Evolutionary conservation across 2,888 invertebrate species (phyloP), one percentile per base, ranked within the genome.

Genomic region (Drosophila ezoana): DNA sequence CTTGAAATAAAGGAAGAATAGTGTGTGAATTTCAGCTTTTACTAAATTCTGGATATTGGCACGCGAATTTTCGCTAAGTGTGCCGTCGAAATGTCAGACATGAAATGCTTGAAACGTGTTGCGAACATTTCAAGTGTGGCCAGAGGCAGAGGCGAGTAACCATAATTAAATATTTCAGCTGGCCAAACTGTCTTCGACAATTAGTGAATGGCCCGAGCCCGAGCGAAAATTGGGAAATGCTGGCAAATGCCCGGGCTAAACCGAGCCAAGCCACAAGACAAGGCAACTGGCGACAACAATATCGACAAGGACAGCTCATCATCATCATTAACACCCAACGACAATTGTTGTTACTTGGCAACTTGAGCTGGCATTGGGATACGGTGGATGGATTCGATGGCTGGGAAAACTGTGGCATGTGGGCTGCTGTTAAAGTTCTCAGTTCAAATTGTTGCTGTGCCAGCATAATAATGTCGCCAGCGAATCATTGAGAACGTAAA

Each of bases 141-240:
- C 61, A 76, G 40, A n/a, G 59, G 41, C 47, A 23, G 13, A 73
- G 56, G 73, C 84, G 28, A 28, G 28, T 28, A 28, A 28, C 28
- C 28, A 84, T 84, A 85, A 85, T 85, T 86, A 87, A 87, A 85
- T 87, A 81, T 79, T 81, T 75, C 79, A 58, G 41, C 67, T 65
- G 44, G 54, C 69, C 73, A 57, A 72, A 53, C 59, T 61, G 71
- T 71, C 69, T 57, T 16, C 23, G 45, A 81, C 83, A 82, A 82
- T 82, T 82, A 84, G 80, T 61, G 81, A 80, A 80, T 63, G 72
- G 72, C 8, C 59, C 6, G 32, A 28, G 28, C 59, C 37, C 28
- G 33, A 51, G 41, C 28, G 18, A 23, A 59, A 59, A 59, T 62
- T 28, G 28, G 59, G 13, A 59, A 48, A 35, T 41, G 38, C 38